phyloP scores from a whole-genome alignment of 2,797 vertebrate genomes.

The Falco biarmicus region DNA sequence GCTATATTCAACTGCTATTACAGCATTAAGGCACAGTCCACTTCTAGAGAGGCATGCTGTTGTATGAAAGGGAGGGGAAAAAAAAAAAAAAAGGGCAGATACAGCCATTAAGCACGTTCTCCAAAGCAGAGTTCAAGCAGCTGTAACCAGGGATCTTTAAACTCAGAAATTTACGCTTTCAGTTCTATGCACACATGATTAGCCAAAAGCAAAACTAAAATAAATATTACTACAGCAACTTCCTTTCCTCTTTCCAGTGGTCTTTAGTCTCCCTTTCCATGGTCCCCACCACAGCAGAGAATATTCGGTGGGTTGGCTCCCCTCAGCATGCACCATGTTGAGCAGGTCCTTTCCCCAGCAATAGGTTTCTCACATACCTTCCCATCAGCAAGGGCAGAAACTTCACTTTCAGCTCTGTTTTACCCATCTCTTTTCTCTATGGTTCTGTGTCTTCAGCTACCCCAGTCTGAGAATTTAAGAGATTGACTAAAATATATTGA shows the following conservation, averaged over 20 bases:
- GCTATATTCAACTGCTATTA: background rate
- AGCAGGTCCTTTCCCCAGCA: background rate
- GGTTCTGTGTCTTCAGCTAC: background rate
- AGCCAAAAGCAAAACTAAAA: background rate
- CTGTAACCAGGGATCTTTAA: background rate
- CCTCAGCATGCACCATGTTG: rapidly evolving
- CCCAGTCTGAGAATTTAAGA: background rate
- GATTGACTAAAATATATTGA: background rate
- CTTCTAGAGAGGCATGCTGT: background rate
- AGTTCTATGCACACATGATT: background rate
- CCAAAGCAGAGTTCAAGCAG: background rate
- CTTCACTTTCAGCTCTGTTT: background rate
- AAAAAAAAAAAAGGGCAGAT: background rate
- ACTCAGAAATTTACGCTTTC: background rate
- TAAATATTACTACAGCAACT: background rate
- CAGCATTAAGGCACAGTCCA: background rate
- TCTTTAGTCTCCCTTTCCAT: background rate
- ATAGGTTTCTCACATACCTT: background rate
- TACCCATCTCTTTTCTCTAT: background rate
- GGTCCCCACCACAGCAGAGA: background rate
- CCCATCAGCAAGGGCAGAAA: background rate
- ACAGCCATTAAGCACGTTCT: background rate
- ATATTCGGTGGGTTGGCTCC: background rate
- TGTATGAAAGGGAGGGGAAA: background rate
- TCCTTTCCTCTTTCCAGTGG: background rate